Percentiles rank a stretch among this genome's conserved stretches.
These are phyloP conservation scores for Enchytraeus crypticus DNA, from an alignment of 2,888 invertebrate species.

Conservation along the genomic window DNA sequence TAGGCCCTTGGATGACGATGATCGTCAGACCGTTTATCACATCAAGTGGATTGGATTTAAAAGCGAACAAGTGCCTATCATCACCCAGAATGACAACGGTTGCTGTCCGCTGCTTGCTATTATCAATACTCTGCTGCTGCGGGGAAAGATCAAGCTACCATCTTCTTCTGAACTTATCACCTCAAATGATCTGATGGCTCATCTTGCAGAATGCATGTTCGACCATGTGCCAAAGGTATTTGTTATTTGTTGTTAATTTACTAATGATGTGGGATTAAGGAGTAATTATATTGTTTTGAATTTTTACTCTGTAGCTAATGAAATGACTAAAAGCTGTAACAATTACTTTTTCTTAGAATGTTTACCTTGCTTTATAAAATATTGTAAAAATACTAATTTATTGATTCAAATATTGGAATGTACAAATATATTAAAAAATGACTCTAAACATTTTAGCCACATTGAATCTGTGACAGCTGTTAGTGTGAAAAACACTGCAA, in stretches of 20 bases:
- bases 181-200: slow-evolving; percentile 51
- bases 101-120: slow-evolving; percentile 57
- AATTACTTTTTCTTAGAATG: too few relatives aligned
- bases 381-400: too few relatives aligned
- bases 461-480: background rate
- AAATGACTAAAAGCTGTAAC: too few relatives aligned
- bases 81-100: slow-evolving; percentile 57
- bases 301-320: too few relatives aligned
- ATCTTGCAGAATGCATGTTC: slow-evolving; percentile 51
- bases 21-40: slow-evolving; percentile 42
- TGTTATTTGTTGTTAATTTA: background rate
- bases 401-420: background rate
- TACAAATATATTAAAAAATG: background rate
- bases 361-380: too few relatives aligned
- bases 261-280: too few relatives aligned
- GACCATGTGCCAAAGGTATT: slow-evolving; percentile 50
- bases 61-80: slow-evolving; percentile 47
- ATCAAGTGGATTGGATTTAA: slow-evolving; percentile 53
- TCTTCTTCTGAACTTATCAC: slow-evolving; percentile 50
- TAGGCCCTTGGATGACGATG: slow-evolving; percentile 3
- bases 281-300: too few relatives aligned
- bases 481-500: too few relatives aligned
- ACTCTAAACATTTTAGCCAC: background rate
- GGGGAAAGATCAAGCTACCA: slow-evolving; percentile 47
- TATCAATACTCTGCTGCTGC: slow-evolving; percentile 53